Percentiles rank a stretch among this genome's conserved stretches.
phyloP scores from a whole-genome alignment of 2,888 invertebrate genomes.

The Tribolium freemani region DNA sequence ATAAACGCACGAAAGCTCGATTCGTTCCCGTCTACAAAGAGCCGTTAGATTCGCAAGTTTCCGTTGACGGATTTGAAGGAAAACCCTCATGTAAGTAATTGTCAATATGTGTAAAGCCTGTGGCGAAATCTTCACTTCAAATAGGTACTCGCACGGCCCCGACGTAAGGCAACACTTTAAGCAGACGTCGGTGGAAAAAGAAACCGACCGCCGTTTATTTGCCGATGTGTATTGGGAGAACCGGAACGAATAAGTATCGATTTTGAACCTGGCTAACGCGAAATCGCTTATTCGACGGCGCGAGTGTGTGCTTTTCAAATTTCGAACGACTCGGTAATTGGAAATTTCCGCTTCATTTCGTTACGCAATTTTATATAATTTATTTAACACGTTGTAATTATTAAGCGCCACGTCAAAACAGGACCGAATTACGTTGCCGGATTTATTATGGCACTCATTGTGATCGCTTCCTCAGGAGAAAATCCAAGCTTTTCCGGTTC shows the following conservation, averaged over 20 bases:
- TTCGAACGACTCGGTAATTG: constrained; percentile 34
- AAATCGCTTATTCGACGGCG: constrained; percentile 35
- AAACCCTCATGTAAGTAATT: constrained; percentile 38
- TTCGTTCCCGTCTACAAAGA: constrained; percentile 23
- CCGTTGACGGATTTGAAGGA: constrained; percentile 33
- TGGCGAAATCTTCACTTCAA: constrained; percentile 39
- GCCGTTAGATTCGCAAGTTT: constrained; percentile 35
- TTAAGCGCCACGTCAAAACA: constrained; percentile 24
- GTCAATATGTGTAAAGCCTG: constrained; percentile 40
- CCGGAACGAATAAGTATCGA: constrained; percentile 40
- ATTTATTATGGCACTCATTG: constrained; percentile 24
- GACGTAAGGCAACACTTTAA: constrained; percentile 28
- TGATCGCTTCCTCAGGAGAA: constrained; percentile 3
- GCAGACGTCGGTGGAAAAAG: constrained; percentile 24
- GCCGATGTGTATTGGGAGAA: constrained; percentile 33
- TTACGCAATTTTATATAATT: constrained; percentile 34
- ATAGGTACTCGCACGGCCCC: constrained; percentile 24
- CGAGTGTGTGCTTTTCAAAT: constrained; percentile 34
- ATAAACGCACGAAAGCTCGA: constrained; percentile 20
- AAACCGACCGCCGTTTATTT: constrained; percentile 27
- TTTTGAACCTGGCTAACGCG: constrained; percentile 36
- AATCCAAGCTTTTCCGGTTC: constrained; percentile 25
- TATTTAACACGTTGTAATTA: constrained; percentile 34
- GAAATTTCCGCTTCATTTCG: constrained; percentile 37
- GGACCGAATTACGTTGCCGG: constrained; percentile 4